Evolutionary conservation across 2,797 vertebrate species (phyloP).

Genomic region (Valencia hispanica): DNA sequence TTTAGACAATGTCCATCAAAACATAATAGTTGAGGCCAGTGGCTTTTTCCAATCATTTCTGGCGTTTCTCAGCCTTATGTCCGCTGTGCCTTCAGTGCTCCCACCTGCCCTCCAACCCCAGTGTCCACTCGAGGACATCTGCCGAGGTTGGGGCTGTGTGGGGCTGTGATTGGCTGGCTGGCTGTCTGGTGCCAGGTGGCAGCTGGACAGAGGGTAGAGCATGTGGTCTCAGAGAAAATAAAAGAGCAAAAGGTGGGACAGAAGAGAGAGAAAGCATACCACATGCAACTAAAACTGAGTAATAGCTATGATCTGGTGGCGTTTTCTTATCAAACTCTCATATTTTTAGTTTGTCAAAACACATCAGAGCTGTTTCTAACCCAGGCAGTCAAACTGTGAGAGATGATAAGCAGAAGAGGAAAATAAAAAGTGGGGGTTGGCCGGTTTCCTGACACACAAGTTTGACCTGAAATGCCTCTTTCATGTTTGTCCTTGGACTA

Average conservation of each 20-base stretch:
- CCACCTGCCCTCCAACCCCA: slow-evolving; percentile 41
- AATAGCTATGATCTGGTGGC: background rate
- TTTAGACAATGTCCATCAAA: slow-evolving; percentile 24
- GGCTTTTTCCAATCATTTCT: slow-evolving; percentile 16
- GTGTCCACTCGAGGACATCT: slow-evolving; percentile 75
- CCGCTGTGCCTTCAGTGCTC: slow-evolving; percentile 39
- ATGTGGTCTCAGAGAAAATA: slow-evolving; percentile 30
- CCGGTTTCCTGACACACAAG: slow-evolving; percentile 38
- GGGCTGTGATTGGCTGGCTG: slow-evolving; percentile 54
- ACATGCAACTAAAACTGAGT: slow-evolving; percentile 10
- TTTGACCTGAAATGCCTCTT: slow-evolving; percentile 49
- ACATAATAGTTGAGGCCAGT: slow-evolving; percentile 48
- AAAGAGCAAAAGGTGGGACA: slow-evolving; percentile 14
- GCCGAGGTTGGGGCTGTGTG: slow-evolving; percentile 57
- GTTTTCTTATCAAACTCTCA: slow-evolving; percentile 22
- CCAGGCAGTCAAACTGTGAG: slow-evolving; percentile 21
- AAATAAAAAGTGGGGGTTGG: slow-evolving; percentile 37
- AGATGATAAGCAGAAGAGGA: slow-evolving; percentile 12
- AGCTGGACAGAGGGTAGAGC: slow-evolving; percentile 65
- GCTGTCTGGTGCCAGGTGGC: slow-evolving; percentile 67
- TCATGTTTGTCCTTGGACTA: slow-evolving; percentile 64
- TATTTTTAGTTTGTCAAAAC: slow-evolving; percentile 42
- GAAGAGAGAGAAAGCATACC: slow-evolving; percentile 3
- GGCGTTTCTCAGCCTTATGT: slow-evolving; percentile 36
- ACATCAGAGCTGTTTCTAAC: slow-evolving; percentile 33